Evolutionary conservation across 2,113 vertebrate genomes (phyloP).

Genomic region (Dicentrarchus labrax): DNA sequence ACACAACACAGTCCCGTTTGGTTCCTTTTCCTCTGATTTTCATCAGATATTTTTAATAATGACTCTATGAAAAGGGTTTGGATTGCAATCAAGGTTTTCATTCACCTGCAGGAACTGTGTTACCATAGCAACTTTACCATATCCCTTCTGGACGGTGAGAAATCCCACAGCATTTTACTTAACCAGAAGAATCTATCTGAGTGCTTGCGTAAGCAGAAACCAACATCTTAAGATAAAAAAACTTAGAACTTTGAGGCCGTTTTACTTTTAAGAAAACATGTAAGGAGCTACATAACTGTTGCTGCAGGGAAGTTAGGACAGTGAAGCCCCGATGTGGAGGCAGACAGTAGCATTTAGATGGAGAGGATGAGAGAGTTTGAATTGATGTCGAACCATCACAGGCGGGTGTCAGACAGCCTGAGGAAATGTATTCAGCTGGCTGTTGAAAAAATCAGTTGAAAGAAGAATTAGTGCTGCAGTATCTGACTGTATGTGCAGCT

Average conservation of each 20-base stretch:
- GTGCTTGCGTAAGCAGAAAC: not conserved
- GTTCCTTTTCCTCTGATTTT: not conserved
- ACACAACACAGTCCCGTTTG: not conserved
- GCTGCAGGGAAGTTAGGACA: slow-evolving; percentile 3
- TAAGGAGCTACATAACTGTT: not conserved
- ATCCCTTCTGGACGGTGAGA: not conserved
- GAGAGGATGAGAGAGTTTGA: slow-evolving; percentile 7
- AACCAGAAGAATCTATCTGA: not conserved
- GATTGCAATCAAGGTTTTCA: not conserved
- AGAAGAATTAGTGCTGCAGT: slow-evolving; percentile 30
- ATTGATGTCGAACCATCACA: slow-evolving; percentile 24
- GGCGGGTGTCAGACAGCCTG: not conserved
- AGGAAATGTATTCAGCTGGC: slow-evolving; percentile 31
- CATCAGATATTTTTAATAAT: not conserved
- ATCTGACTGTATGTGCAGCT: slow-evolving; percentile 37
- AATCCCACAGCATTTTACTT: not conserved
- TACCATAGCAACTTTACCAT: slow-evolving; percentile 15
- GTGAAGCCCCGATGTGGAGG: not conserved
- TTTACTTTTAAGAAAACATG: not conserved
- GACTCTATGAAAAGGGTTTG: not conserved
- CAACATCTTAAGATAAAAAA: not conserved
- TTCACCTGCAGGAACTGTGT: slow-evolving; percentile 2
- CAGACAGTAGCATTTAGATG: not conserved
- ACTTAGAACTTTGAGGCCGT: not conserved
- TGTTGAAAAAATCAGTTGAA: slow-evolving; percentile 20